These are phyloP conservation scores for Pygoscelis antarcticus DNA, from an alignment of 2,113 vertebrate species.

Conservation along the genomic window DNA sequence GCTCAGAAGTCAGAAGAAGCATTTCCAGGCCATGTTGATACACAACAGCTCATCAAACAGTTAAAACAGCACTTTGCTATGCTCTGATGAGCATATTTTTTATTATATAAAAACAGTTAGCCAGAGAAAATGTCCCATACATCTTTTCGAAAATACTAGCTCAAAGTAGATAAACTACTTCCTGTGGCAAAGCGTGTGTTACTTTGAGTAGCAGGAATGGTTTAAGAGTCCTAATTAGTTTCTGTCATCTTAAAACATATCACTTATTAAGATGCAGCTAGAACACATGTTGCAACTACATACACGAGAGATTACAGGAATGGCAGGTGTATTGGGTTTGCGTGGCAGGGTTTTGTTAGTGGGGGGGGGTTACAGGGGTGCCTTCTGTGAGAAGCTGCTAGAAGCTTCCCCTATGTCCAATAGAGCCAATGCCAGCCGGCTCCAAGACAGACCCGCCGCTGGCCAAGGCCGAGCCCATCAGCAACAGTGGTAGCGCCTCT, in stretches of 20 bases:
- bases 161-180: background rate
- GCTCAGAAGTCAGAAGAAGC: slow-evolving; percentile 88
- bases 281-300: background rate
- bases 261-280: background rate
- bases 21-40: slow-evolving; percentile 94
- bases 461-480: too few species aligned
- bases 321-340: background rate
- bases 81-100: slow-evolving; percentile 73
- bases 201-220: background rate
- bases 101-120: background rate
- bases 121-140: background rate
- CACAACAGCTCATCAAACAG: slow-evolving; percentile 89
- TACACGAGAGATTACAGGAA: background rate
- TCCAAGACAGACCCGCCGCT: too few species aligned
- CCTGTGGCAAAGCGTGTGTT: background rate
- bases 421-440: too few species aligned
- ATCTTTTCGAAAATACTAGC: background rate
- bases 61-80: slow-evolving; percentile 89
- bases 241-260: background rate
- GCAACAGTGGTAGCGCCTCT: too few species aligned
- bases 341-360: too few species aligned
- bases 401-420: too few species aligned
- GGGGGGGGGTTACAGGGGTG: too few species aligned
- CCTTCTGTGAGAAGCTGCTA: too few species aligned
- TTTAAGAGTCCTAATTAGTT: background rate